Base-by-base conservation (phyloP, 2,888 invertebrate species). In the Sarcophaga rosellei region DNA sequence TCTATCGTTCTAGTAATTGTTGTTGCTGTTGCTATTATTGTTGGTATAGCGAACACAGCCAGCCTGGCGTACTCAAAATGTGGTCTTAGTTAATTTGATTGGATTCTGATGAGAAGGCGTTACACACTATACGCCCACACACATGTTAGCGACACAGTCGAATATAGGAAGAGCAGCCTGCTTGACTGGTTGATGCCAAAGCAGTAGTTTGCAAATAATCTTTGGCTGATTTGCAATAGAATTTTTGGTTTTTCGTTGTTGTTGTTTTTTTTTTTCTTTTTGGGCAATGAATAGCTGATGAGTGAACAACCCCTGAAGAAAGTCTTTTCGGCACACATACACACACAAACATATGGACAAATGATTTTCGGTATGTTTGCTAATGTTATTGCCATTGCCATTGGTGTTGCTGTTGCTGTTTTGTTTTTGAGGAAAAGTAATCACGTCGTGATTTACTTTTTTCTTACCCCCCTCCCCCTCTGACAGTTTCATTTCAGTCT, bases 31-130 rank as follows among this genome's bases (percentile, higher is more conserved):
- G 62, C 74, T 79, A 8, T 35, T 35, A 35, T 35, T 35, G 35
- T 35, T 35, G 23, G 62, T 69, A n/a, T 44, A 70, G 57, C 21
- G 20, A 72, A 72, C 47, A 69, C 74, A 79, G 66, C 63, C 35
- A 35, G 35, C 35, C 35, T 57, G 89, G 89, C 89, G 89, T 90
- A 84, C 87, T 90, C 90, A 84, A 35, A 35, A 70, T 83, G 85
- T 69, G 82, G 81, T 84, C 81, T 91, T 91, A 91, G 92, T 92
- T 91, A 91, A 91, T 91, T 91, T 91, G 91, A 91, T 91, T 91
- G 92, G 91, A 91, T 91, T 91, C 92, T 91, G 91, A 91, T 91
- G 91, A 91, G 90, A 90, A 91, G 91, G 91, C 91, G 91, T 91
- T 89, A 88, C 61, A 88, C 88, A 88, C 85, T 88, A 88, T 89